Evolutionary conservation across 2,888 invertebrate genomes (phyloP), one percentile per base, ranked within the genome.

Genomic region (Cactoblastis cactorum): DNA sequence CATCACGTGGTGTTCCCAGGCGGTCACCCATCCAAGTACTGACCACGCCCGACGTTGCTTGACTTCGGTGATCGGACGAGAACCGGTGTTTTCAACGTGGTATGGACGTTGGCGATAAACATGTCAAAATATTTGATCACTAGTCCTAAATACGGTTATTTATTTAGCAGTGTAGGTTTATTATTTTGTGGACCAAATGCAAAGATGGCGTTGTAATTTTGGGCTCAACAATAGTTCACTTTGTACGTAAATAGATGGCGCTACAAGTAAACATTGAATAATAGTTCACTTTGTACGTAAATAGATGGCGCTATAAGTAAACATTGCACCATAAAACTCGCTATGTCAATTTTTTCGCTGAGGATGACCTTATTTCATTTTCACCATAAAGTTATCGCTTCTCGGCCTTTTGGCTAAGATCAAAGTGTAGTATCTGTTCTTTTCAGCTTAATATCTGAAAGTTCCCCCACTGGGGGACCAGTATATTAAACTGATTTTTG

Each of bases 41-140:
- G 69, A 58, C 54, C 58, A 51, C 80, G 78, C 80, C 81, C 80
- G 76, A 81, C 73, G 79, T 78, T 79, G 80, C 80, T 80, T 83
- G 75, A 83, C 80, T 83, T 81, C 80, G 80, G 82, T 81, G 81
- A 80, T 82, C 81, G 77, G 80, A 80, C 81, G 80, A 83, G 81
- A 82, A 83, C 83, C 80, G 80, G 80, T 81, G 77, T 76, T 57
- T 80, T 80, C 79, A 79, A 74, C 74, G 67, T 77, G 69, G 74
- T 75, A 75, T 78, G 76, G 71, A 73, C 75, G 74, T 76, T 77
- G 75, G 71, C 73, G 59, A 43, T n/a, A 12, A 3, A 1, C 1
- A 1, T 6, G 1, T 4, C 3, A 8, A 35, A 35, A 12, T 15
- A 35, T 4, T 6, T 28, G 28, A n/a, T n/a, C n/a, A n/a, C n/a